These are phyloP conservation scores for Scalopus aquaticus DNA, from an alignment of 2,113 vertebrate genomes.

Conservation along the genomic window DNA sequence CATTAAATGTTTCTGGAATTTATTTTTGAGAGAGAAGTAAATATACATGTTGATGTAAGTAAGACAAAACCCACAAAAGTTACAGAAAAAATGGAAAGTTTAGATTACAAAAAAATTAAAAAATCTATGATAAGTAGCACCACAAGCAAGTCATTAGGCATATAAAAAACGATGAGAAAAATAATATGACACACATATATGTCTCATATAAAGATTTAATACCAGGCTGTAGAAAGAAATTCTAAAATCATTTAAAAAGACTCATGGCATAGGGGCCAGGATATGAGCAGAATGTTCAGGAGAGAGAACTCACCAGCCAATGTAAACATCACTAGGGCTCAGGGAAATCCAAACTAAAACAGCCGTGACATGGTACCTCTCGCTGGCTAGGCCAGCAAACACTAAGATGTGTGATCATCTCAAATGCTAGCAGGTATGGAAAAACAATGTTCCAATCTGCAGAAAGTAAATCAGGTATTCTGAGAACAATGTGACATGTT, in stretches of 20 bases:
- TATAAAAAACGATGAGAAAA: not conserved
- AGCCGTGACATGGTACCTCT: not conserved
- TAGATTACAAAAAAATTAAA: not conserved
- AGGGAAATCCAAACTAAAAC: conserved; percentile 36
- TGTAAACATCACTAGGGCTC: conserved; percentile 18
- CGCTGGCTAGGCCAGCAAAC: not conserved
- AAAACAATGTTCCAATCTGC: not conserved
- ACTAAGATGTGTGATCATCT: not conserved
- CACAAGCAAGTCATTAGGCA: not conserved
- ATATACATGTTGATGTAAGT: not conserved
- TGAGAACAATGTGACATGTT: not conserved
- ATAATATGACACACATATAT: not conserved
- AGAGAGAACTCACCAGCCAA: not conserved
- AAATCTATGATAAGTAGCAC: not conserved
- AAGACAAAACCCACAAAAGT: not conserved
- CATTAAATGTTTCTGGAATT: not conserved
- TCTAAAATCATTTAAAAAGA: conserved; percentile 10
- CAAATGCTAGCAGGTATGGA: not conserved
- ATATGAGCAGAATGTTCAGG: not conserved
- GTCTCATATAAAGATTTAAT: not conserved
- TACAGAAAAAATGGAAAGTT: not conserved
- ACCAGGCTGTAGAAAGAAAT: not conserved
- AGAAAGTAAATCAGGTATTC: conserved; percentile 1
- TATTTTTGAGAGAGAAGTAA: conserved; percentile 1
- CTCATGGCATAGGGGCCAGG: not conserved